These are phyloP conservation scores for Daphoenositta chrysoptera DNA, from an alignment of 2,113 vertebrate genomes.

Conservation along the genomic window DNA sequence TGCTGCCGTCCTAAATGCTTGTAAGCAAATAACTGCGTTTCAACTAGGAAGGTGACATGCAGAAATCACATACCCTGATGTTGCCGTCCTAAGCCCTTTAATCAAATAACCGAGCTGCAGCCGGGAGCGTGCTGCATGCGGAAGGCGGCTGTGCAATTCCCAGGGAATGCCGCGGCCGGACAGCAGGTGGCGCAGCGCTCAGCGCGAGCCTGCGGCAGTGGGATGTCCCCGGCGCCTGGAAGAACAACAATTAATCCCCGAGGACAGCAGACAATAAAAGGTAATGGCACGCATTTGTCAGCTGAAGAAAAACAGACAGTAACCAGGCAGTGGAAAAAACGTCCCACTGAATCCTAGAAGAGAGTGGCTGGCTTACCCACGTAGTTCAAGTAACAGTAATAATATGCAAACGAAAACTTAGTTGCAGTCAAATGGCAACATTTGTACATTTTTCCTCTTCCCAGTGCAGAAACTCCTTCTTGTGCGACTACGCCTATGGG, in stretches of 20 bases:
- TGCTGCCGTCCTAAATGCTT: background rate
- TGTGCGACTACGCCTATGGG: rapidly evolving
- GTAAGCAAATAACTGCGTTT: background rate
- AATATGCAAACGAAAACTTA: background rate
- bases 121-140: background rate
- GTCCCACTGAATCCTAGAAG: background rate
- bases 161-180: background rate
- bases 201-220: no score
- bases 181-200: conserved; percentile 11
- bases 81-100: background rate
- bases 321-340: background rate
- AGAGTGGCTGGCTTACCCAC: background rate
- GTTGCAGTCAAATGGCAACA: background rate
- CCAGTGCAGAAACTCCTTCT: background rate
- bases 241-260: background rate
- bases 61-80: background rate
- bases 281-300: no score
- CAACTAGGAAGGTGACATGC: background rate
- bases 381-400: background rate
- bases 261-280: background rate
- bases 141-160: background rate
- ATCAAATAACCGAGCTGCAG: background rate
- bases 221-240: background rate
- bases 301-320: background rate
- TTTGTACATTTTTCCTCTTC: background rate